Evolutionary conservation across 2,888 invertebrate genomes (phyloP), one percentile per base, ranked within the genome.

Genomic region (Fragum whitleyi): DNA sequence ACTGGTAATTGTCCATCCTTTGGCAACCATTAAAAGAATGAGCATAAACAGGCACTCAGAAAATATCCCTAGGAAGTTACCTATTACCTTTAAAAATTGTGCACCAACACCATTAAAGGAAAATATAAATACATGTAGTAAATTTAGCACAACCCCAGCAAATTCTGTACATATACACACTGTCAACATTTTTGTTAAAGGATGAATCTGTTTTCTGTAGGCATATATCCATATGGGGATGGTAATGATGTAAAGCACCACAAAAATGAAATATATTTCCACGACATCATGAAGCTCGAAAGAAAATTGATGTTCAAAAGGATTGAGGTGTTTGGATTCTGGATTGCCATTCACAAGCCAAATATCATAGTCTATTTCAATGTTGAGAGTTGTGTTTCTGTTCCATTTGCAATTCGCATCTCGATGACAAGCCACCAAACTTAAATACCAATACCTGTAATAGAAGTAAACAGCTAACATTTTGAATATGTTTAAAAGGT

Each of bases 281-380:
- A 98, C 95, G 11, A 98, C 97, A 93, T 98, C 97, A 94, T 98
- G 94, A 69, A 93, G 90, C 76, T 99, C 99, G 94, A 98, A 99
- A 0, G 98, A 98, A 94, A 99, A 99, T 94, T 99, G 98, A 94
- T 98, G 98, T 77, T 97, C 96, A 90, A 99, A 95, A 77, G 97
- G 97, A 94, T 97, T 98, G 26, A 91, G 86, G 39, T 92, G 92
- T 79, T 97, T 97, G 89, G 96, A 95, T 93, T 97, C 97, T 0
- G 99, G 99, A 94, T 97, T 97, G 32, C 99, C 98, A 94, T 99
- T 99, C 9, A 99, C 98, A 67, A 99, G 95, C 97, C 98, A 98
- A 87, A 99, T 96, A 94, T 99, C 97, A 94, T 98, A 99, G 71
- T 96, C 95, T 19, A 97, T 94, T 71, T 94, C 92, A 19, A 91